These are phyloP conservation scores for Autographa pulchrina DNA, from an alignment of 2,888 invertebrate genomes.

Conservation along the genomic window DNA sequence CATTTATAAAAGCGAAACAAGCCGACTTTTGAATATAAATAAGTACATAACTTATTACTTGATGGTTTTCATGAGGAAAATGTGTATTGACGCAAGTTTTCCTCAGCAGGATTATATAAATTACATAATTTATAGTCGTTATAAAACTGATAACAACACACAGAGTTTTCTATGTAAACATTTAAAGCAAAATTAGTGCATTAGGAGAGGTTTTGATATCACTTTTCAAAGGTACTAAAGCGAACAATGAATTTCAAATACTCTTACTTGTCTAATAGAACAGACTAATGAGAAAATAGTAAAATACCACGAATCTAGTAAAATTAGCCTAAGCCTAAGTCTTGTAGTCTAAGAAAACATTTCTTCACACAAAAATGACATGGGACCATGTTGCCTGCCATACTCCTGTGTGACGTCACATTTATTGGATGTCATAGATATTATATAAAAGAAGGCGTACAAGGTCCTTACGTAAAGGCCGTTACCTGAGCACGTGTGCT, in stretches of 20 bases:
- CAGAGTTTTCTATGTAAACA: neutral
- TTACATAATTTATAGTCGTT: neutral
- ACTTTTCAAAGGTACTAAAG: too few relatives aligned
- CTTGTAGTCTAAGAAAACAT: neutral
- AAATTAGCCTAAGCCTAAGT: too few relatives aligned
- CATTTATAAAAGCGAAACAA: neutral
- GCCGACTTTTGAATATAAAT: neutral
- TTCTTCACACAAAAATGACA: neutral
- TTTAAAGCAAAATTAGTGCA: neutral
- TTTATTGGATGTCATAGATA: constrained; percentile 1
- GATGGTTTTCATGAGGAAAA: neutral
- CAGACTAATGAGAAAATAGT: too few relatives aligned
- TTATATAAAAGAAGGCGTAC: constrained; percentile 33
- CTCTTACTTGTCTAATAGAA: too few relatives aligned
- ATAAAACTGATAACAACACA: neutral
- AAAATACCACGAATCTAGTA: too few relatives aligned
- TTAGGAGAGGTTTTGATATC: too few relatives aligned
- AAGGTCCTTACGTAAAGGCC: constrained; percentile 37
- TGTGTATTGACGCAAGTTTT: neutral
- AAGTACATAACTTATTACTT: neutral
- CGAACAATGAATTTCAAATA: too few relatives aligned
- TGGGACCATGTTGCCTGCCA: neutral
- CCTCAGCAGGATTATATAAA: neutral
- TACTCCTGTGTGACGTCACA: neutral
- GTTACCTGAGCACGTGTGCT: constrained; percentile 46